phyloP scores from a whole-genome alignment of 2,888 invertebrate genomes.

The Tetragnatha montana region DNA sequence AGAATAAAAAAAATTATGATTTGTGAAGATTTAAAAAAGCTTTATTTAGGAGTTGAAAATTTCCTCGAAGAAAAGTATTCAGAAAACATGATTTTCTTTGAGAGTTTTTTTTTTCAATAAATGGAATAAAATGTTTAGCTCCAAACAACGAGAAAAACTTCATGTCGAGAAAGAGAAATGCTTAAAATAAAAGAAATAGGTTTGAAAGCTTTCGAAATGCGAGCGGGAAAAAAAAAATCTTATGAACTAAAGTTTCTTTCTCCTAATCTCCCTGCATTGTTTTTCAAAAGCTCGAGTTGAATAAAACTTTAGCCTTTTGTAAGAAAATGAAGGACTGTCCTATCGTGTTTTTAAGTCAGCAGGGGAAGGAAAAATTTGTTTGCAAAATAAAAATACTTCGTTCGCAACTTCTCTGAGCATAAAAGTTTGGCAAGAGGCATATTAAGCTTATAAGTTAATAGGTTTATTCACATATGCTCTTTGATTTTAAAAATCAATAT shows the following conservation, averaged over 20 bases:
- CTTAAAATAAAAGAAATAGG: background rate
- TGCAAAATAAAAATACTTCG: background rate
- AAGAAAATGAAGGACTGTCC: background rate
- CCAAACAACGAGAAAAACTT: background rate
- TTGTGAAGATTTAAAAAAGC: background rate
- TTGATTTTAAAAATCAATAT: no score
- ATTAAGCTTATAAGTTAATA: no score
- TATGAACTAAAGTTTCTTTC: background rate
- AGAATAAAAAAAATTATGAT: no score
- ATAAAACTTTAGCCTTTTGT: background rate
- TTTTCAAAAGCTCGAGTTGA: background rate
- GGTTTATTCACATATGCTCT: no score
- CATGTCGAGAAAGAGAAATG: background rate
- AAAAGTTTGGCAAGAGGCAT: no score
- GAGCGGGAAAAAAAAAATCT: background rate
- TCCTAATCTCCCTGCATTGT: background rate
- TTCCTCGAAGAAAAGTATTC: background rate
- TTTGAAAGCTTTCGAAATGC: background rate
- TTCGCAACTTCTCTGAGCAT: no score
- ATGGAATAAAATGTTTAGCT: background rate
- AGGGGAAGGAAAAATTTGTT: background rate
- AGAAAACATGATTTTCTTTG: background rate
- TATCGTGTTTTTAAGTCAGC: background rate
- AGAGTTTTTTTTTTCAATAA: background rate
- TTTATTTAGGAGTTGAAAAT: background rate